A percentile compares a stretch with the other conserved stretches of the same genome.
Conservation (phyloP, 2,113 vertebrate genomes). For the Microtus ochrogaster region DNA sequence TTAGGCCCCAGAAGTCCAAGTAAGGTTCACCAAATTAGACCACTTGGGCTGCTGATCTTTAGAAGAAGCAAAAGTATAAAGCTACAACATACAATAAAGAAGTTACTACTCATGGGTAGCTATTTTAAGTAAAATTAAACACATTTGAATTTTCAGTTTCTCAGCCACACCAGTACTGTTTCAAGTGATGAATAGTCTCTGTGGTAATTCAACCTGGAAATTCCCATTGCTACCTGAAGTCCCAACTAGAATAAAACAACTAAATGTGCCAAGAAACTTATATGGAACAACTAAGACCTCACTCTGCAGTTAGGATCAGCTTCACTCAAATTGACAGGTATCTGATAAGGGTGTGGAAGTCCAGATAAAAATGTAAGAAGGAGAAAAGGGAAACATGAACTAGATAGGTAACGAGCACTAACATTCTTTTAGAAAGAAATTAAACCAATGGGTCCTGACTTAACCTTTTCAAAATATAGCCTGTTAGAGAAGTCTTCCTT, state of each 20-base stretch:
- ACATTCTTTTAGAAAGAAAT: not conserved
- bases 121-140: conserved; percentile 36
- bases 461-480: conserved; percentile 40
- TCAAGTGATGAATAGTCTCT: not conserved
- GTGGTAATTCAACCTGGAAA: not conserved
- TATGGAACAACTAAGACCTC: not conserved
- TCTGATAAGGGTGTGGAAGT: not conserved
- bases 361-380: not conserved
- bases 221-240: not conserved
- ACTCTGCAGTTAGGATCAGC: not conserved
- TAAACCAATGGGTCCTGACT: not conserved
- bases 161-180: not conserved
- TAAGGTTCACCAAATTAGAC: not conserved
- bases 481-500: not conserved
- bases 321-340: not conserved
- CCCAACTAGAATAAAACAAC: not conserved
- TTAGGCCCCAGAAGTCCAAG: conserved; percentile 16
- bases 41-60: not conserved
- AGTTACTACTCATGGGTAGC: not conserved
- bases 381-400: not conserved
- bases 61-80: conserved; percentile 8
- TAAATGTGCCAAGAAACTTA: not conserved
- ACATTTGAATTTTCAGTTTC: conserved; percentile 25
- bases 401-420: not conserved
- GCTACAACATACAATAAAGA: not conserved